Percentiles rank a stretch among this genome's conserved stretches.
These are phyloP conservation scores for Bugulina stolonifera DNA, from an alignment of 2,888 invertebrate genomes.

Conservation along the genomic window DNA sequence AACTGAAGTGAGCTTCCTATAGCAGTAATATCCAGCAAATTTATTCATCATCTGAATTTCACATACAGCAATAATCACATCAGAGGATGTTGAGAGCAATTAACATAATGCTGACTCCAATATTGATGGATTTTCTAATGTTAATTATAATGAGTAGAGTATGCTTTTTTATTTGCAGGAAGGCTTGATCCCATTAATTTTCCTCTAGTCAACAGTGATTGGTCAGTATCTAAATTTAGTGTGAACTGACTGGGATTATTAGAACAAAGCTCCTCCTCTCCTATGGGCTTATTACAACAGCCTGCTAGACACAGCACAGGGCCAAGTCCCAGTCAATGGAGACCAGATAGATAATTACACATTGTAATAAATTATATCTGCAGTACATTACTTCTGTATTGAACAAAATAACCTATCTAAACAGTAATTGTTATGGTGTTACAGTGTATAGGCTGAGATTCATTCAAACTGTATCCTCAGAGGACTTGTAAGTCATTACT, in stretches of 20 bases:
- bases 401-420: too few species aligned
- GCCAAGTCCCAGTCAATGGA: too few species aligned
- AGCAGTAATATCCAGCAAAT: neutral
- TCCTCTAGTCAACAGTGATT: neutral
- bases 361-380: too few species aligned
- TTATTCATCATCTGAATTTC: conserved; percentile 25
- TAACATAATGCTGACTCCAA: conserved; percentile 26
- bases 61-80: conserved; percentile 7
- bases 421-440: too few species aligned
- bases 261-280: neutral
- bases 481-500: conserved; percentile 18
- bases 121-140: conserved; percentile 23
- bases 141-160: conserved; percentile 25
- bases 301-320: too few species aligned
- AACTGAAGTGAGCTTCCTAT: neutral
- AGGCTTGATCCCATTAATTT: conserved; percentile 23
- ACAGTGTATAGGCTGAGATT: too few species aligned
- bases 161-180: conserved; percentile 25
- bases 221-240: neutral
- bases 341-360: too few species aligned
- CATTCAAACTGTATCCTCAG: conserved; percentile 8
- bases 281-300: neutral
- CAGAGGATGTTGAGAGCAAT: conserved; percentile 22
- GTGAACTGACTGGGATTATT: neutral
- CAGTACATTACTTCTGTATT: too few species aligned